Conservation (phyloP, 2,797 vertebrate species). For the Menidia menidia region DNA sequence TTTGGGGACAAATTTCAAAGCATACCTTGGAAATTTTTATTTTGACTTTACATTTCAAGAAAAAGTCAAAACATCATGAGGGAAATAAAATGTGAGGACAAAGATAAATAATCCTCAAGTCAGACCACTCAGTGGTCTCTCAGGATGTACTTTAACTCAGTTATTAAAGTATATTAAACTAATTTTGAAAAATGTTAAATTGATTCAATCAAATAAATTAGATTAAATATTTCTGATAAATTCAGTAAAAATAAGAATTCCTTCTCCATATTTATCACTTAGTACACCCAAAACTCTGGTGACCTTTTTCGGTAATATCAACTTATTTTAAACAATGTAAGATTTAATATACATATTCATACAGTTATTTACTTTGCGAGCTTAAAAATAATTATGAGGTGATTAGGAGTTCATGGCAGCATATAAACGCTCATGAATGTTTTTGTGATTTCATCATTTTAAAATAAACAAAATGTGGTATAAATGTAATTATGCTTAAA, state of each 20-base stretch:
- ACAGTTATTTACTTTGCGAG: background rate
- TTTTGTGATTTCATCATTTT: background rate
- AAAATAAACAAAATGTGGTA: background rate
- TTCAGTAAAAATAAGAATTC: background rate
- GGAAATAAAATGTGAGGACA: too few species aligned
- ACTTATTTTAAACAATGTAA: background rate
- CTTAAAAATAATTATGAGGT: background rate
- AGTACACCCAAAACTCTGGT: background rate
- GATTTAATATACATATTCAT: background rate
- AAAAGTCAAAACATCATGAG: too few species aligned
- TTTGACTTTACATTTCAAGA: too few species aligned
- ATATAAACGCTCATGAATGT: background rate
- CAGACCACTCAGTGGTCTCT: too few species aligned
- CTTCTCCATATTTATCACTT: background rate
- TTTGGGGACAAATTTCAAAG: too few species aligned
- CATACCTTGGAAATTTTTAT: too few species aligned
- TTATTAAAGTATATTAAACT: background rate
- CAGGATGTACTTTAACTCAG: too few species aligned
- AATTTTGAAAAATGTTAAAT: background rate
- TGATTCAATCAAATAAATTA: background rate
- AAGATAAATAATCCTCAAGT: too few species aligned
- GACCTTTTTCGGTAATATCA: background rate
- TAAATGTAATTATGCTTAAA: background rate
- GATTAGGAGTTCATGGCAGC: background rate
- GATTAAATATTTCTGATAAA: background rate